Evolutionary conservation across 2,888 invertebrate genomes (phyloP).

Genomic region (Orthosia gracilis): DNA sequence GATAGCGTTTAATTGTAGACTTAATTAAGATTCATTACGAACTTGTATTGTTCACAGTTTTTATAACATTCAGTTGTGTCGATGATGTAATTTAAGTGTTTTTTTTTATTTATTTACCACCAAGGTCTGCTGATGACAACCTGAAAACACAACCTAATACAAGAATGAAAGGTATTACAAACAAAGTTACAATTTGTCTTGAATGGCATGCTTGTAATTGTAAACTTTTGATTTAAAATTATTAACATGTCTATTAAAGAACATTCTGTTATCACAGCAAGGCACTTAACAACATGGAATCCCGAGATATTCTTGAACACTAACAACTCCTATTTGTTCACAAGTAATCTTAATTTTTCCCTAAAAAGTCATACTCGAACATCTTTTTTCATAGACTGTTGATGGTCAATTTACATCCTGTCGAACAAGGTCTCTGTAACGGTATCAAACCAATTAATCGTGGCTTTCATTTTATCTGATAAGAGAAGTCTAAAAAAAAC

Average conservation of each 20-base stretch:
- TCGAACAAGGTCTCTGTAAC: constrained; percentile 13
- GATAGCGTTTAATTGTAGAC: constrained; percentile 11
- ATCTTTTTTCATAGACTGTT: constrained; percentile 13
- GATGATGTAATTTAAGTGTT: constrained; percentile 67
- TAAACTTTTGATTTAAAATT: constrained; percentile 40
- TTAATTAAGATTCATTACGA: constrained; percentile 25
- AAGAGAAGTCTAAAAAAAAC: constrained; percentile 65
- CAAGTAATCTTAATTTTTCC: constrained; percentile 31
- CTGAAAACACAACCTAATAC: constrained; percentile 71
- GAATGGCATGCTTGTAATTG: constrained; percentile 62
- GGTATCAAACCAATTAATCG: constrained; percentile 69
- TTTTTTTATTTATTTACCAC: constrained; percentile 71
- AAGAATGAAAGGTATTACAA: constrained; percentile 85
- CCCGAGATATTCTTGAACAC: constrained; percentile 22
- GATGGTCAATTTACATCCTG: constrained; percentile 15
- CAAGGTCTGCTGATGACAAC: constrained; percentile 72
- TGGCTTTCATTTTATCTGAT: constrained; percentile 66
- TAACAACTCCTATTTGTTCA: constrained; percentile 44
- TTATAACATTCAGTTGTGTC: constrained; percentile 40
- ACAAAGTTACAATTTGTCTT: constrained; percentile 56
- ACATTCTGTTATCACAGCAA: constrained; percentile 16
- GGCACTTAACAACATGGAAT: constrained; percentile 31
- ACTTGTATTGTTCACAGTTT: constrained; percentile 42
- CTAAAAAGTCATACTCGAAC: not conserved
- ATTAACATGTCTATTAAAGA: constrained; percentile 50